A percentile compares a stretch with the other conserved stretches of the same genome.
These are phyloP conservation scores for Dreissena polymorpha DNA, from an alignment of 1,140 invertebrate genomes.

Conservation along the genomic window DNA sequence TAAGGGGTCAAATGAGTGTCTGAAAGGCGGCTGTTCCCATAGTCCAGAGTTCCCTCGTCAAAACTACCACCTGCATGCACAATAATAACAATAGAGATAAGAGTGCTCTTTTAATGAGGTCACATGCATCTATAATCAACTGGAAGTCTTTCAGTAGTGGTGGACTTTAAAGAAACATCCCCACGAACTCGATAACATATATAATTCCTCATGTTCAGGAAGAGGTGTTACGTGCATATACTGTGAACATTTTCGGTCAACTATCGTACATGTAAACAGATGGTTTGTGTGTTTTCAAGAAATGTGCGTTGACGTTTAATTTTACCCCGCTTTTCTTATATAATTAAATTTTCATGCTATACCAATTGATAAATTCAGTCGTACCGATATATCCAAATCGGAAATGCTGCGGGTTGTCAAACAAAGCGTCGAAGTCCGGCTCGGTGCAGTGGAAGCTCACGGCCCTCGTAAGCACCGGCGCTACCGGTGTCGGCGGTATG, in stretches of 20 bases:
- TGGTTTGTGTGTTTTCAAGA: too few species aligned
- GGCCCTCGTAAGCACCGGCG: background rate
- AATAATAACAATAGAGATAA: background rate
- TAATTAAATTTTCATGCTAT: background rate
- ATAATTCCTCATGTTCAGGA: background rate
- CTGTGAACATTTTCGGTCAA: too few species aligned
- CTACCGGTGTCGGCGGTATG: background rate
- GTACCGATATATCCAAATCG: conserved; percentile 20
- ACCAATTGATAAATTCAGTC: background rate
- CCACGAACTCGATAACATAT: background rate
- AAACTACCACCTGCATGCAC: conserved; percentile 32
- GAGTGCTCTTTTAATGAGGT: background rate
- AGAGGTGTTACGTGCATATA: too few species aligned
- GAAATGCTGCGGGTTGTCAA: conserved; percentile 5
- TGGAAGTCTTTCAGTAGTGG: background rate
- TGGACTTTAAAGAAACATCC: background rate
- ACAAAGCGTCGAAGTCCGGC: conserved; percentile 16
- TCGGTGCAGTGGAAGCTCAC: background rate
- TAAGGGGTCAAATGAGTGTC: background rate
- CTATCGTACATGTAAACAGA: background rate
- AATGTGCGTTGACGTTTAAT: background rate
- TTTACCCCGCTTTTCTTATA: background rate
- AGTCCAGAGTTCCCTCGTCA: conserved; percentile 38
- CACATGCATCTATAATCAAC: background rate
- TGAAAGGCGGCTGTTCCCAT: background rate